Base-by-base conservation (phyloP, 37 sponge, comb jelly and placozoan genomes). In the Spongilla lacustris region DNA sequence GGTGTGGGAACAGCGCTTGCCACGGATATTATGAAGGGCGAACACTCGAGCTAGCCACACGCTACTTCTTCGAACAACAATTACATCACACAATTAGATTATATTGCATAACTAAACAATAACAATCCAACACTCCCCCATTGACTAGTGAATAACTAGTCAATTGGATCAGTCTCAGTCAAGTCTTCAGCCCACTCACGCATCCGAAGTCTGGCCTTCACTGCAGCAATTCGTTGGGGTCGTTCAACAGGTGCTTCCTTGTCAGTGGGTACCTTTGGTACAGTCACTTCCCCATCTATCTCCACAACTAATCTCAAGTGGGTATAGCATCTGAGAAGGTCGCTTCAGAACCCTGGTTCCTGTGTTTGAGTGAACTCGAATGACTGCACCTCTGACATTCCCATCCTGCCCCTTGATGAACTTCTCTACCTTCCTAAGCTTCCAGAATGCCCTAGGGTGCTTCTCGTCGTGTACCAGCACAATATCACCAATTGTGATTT, bases 271-370 rank as follows among this genome's bases (percentile, higher is more conserved):
- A 3, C 41, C 41, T 41, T 6, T 41, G 6, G 6, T 41, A 3
- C 41, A 41, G 6, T 33, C n/a, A 41, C 41, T n/a, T n/a, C n/a
- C n/a, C n/a, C n/a, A n/a, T n/a, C n/a, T n/a, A 6, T 41, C 41
- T 41, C 6, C 41, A 41, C 41, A 41, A 3, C 41, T 6, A 41
- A 79, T 50, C 66, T 79, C 80, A n/a, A 79, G n/a, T 4, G 66
- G 80, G 31, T 79, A 79, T 58, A 79, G 50, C 50, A n/a, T 49
- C 25, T 79, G 50, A n/a, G 50, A 58, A 48, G 80, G 80, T 4
- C 66, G 50, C 22, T 58, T n/a, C 66, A 79, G 30, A 49, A 31
- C 30, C 76, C n/a, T 33, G 76, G 24, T 10, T 27, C 35, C 26
- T 32, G 33, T 2, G 32, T 75, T 75, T 9, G 33, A 27, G n/a